Percentiles rank a stretch among this genome's conserved stretches.
Conservation (phyloP, 2,113 vertebrate species). For the Donacobius atricapilla region DNA sequence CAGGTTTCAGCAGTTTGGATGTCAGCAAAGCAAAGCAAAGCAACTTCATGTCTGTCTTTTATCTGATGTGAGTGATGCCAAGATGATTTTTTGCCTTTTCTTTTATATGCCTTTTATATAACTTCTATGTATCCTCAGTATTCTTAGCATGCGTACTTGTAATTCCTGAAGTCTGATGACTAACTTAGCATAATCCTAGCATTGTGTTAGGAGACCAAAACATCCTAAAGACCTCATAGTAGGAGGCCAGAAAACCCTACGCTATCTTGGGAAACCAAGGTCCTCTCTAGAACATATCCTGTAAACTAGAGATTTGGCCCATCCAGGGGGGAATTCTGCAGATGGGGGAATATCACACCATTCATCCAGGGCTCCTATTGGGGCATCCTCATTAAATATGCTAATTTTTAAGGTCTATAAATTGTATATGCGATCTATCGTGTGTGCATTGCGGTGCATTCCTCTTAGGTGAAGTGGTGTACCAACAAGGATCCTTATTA, state of each 20-base stretch:
- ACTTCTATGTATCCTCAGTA: too few relatives aligned
- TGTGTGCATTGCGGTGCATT: rapidly evolving
- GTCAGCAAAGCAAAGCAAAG: not conserved
- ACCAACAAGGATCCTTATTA: not conserved
- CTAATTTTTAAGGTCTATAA: not conserved
- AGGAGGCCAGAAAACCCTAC: not conserved
- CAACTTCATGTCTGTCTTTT: not conserved
- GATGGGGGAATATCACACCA: not conserved
- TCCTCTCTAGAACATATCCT: not conserved
- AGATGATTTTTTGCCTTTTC: not conserved
- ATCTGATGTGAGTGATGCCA: not conserved
- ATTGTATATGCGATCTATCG: rapidly evolving
- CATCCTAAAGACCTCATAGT: rapidly evolving
- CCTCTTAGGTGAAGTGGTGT: rapidly evolving
- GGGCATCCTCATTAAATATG: not conserved
- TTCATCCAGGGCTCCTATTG: not conserved
- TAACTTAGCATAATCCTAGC: not conserved
- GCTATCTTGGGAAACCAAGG: not conserved
- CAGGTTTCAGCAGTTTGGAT: not conserved
- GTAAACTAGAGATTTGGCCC: not conserved
- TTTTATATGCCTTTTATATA: not conserved
- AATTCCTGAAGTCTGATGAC: not conserved
- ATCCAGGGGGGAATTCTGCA: not conserved
- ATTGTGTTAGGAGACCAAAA: not conserved
- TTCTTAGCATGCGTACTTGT: not conserved